These are phyloP conservation scores for Manduca sexta DNA, from an alignment of 1,140 invertebrate species.

Conservation along the genomic window DNA sequence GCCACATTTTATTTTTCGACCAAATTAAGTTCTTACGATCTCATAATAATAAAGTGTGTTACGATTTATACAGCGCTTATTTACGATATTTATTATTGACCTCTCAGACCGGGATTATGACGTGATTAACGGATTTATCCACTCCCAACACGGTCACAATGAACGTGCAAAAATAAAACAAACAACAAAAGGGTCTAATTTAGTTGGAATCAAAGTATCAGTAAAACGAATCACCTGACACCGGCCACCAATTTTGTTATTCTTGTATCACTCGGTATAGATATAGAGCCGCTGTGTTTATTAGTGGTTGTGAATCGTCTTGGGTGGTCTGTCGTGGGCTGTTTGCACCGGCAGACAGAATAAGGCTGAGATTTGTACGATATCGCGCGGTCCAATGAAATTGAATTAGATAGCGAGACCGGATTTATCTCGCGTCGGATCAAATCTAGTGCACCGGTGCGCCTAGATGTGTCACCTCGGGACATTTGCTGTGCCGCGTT, in stretches of 20 bases:
- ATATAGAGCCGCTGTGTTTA: constrained; percentile 48
- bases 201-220: neutral
- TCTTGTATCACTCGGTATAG: constrained; percentile 33
- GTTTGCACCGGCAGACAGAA: constrained; percentile 39
- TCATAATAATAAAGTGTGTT: constrained; percentile 24
- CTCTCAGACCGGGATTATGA: constrained; percentile 10
- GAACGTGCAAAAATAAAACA: constrained; percentile 5
- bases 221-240: constrained; percentile 22
- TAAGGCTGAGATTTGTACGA: constrained; percentile 62
- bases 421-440: constrained; percentile 59
- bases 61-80: constrained; percentile 27
- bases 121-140: constrained; percentile 20
- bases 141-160: constrained; percentile 5
- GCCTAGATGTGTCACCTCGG: constrained; percentile 50
- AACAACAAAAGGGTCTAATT: no score
- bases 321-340: constrained; percentile 58
- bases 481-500: constrained; percentile 35
- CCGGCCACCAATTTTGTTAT: constrained; percentile 27
- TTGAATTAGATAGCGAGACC: constrained; percentile 58
- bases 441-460: constrained; percentile 54
- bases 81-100: constrained; percentile 37
- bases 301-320: constrained; percentile 44
- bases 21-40: constrained; percentile 39
- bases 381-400: constrained; percentile 54
- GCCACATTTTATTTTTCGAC: constrained; percentile 35